phyloP scores from a whole-genome alignment of 2,113 vertebrate genomes.

The Heteronetta atricapilla region DNA sequence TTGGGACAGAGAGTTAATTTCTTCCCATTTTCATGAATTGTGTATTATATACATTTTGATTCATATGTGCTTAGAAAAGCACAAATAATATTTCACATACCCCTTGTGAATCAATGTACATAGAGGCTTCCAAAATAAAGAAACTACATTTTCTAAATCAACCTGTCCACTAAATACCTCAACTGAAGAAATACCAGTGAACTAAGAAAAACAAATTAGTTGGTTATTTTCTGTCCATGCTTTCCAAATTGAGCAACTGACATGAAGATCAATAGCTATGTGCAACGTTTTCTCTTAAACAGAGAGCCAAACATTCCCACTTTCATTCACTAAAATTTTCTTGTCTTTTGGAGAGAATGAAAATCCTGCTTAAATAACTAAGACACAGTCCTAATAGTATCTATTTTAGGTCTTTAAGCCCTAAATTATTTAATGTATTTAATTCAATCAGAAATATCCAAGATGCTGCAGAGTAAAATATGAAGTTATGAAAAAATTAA shows the following conservation, averaged over 20 bases:
- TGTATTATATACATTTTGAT: not conserved
- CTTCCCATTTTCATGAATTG: not conserved
- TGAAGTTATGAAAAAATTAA: not conserved
- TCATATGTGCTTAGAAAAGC: not conserved
- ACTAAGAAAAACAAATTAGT: not conserved
- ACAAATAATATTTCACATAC: not conserved
- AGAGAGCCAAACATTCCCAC: not conserved
- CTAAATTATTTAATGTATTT: slow-evolving; percentile 10
- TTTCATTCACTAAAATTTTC: slow-evolving; percentile 15
- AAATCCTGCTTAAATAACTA: not conserved
- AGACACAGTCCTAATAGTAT: not conserved
- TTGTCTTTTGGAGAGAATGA: not conserved
- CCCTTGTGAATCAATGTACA: not conserved
- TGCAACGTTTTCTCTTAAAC: not conserved
- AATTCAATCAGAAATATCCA: slow-evolving; percentile 30
- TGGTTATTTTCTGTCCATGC: not conserved
- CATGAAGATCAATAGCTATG: fast-evolving
- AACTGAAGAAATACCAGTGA: not conserved
- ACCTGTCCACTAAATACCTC: not conserved
- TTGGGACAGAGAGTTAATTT: not conserved
- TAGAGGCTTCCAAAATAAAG: not conserved
- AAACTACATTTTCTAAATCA: not conserved
- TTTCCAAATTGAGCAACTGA: not conserved
- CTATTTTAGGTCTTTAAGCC: slow-evolving; percentile 23
- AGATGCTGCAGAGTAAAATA: slow-evolving; percentile 25